Evolutionary conservation across 1,140 invertebrate genomes (phyloP), one percentile per base, ranked within the genome.

Genomic region (Drosophila leontia): DNA sequence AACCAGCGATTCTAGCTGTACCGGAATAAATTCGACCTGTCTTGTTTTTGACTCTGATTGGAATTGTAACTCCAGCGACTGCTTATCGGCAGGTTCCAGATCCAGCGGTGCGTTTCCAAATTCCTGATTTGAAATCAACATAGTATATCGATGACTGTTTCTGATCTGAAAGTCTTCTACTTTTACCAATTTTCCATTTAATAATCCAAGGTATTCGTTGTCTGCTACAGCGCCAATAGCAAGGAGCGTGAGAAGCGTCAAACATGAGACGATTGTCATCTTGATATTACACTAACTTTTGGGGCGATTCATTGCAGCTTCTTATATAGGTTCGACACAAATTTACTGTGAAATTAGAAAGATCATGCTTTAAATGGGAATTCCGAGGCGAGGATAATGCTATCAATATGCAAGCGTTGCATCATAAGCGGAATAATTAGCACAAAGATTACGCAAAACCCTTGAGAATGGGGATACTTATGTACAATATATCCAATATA

Each of bases 241-340:
- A 4, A 44, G 0, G 3, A 70, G 5, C 3, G 23, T 34, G 11
- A 35, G 11, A 8, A 45, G 13, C 47, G 32, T 26, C 8, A 6
- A 17, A 12, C n/a, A 19, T 7, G 12, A n/a, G 23, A 5, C 23
- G 3, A 32, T 23, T 13, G 12, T 12, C 67, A 70, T 68, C 6
- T 1, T 44, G 62, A 17, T 26, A 17, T 7, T 45, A 1, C 13
- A 17, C 1, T 32, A 11, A 68, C n/a, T 37, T n/a, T 12, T 2
- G 7, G 0, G 13, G 17, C 29, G 12, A 68, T 15, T 41, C 11
- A 5, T n/a, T 6, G 3, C 13, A 13, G 6, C 23, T 23, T n/a
- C 63, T 70, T 70, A 44, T 70, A 70, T 70, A 70, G 37, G 23
- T 35, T 68, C 4, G n/a, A n/a, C 4, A 3, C 7, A 37, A 55